Evolutionary conservation across 1,140 invertebrate species (phyloP).

Genomic region (Araneus ventricosus): DNA sequence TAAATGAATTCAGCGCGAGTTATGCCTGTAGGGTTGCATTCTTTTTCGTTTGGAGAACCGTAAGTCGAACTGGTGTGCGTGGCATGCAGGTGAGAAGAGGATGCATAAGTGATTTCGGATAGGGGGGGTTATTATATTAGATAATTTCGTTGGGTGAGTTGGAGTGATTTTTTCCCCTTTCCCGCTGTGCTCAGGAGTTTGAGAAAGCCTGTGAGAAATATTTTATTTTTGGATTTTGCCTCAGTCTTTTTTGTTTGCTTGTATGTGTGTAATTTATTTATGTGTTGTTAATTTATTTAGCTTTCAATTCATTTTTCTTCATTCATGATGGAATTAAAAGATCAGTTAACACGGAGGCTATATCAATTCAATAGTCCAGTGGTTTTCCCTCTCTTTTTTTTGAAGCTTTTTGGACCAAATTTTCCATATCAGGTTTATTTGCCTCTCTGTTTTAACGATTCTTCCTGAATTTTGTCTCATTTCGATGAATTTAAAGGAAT

Average conservation of each 20-base stretch:
- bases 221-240: neutral
- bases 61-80: neutral
- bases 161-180: neutral
- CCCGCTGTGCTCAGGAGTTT: neutral
- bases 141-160: neutral
- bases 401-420: too few relatives aligned
- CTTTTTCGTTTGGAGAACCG: neutral
- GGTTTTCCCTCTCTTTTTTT: too few relatives aligned
- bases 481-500: too few relatives aligned
- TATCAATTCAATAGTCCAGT: too few relatives aligned
- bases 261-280: too few relatives aligned
- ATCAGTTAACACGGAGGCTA: too few relatives aligned
- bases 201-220: neutral
- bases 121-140: neutral
- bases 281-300: too few relatives aligned
- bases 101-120: conserved; percentile 31
- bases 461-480: too few relatives aligned
- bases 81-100: neutral
- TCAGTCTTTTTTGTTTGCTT: neutral
- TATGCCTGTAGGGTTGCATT: conserved; percentile 66
- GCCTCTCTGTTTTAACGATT: too few relatives aligned
- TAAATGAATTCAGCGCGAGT: conserved; percentile 39
- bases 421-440: too few relatives aligned
- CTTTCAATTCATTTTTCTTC: too few relatives aligned
- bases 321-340: too few relatives aligned